Percentiles rank a stretch among this genome's conserved stretches.
Evolutionary conservation across 2,797 vertebrate genomes (phyloP).

Genomic region (Phylloscopus collybita): DNA sequence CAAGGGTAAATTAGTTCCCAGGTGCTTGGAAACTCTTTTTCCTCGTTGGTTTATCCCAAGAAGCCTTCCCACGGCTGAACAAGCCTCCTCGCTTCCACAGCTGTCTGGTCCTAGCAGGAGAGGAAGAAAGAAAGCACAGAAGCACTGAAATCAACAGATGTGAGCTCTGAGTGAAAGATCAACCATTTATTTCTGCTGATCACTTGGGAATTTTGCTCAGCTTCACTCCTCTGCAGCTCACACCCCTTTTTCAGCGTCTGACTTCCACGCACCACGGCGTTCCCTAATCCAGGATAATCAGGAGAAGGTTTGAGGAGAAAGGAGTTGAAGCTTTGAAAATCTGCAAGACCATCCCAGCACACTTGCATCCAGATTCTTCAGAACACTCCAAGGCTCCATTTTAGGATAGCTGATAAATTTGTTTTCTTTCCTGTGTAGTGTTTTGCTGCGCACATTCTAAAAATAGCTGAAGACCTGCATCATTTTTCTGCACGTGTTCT

Average conservation of each 20-base stretch:
- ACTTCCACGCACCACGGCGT: neutral
- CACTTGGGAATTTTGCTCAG: neutral
- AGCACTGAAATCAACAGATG: neutral
- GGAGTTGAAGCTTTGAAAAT: neutral
- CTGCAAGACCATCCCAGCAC: neutral
- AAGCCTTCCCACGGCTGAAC: neutral
- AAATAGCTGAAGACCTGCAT: neutral
- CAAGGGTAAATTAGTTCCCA: neutral
- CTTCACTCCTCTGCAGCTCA: neutral
- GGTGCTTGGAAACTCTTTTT: neutral
- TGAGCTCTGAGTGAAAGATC: neutral
- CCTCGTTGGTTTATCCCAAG: neutral
- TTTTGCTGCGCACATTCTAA: neutral
- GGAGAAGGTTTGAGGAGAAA: neutral
- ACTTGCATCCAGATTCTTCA: neutral
- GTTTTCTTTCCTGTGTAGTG: neutral
- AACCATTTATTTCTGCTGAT: neutral
- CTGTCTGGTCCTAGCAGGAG: neutral
- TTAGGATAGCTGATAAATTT: neutral
- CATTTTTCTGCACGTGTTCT: neutral
- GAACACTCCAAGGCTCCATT: neutral
- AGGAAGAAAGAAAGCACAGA: neutral
- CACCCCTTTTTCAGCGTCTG: rapidly evolving
- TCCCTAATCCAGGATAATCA: neutral
- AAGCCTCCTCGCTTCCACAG: neutral